These are phyloP conservation scores for Hylaea fasciaria DNA, from an alignment of 2,888 invertebrate genomes.

Conservation along the genomic window DNA sequence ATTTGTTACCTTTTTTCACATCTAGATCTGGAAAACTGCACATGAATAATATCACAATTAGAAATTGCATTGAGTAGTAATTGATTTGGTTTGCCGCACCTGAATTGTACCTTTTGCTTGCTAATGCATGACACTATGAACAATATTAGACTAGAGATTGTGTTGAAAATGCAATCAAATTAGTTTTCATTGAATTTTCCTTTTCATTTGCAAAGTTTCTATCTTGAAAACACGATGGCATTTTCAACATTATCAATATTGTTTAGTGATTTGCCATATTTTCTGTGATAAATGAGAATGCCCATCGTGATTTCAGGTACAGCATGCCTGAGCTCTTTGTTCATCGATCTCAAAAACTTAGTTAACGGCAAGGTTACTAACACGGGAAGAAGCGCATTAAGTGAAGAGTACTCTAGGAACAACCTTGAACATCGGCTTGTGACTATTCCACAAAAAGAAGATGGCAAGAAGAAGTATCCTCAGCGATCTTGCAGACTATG, in stretches of 20 bases:
- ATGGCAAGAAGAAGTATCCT: conserved; percentile 83
- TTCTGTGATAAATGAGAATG: conserved; percentile 73
- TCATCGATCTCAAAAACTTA: conserved; percentile 82
- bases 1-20: conserved; percentile 1
- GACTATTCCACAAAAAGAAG: conserved; percentile 83
- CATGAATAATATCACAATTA: not conserved
- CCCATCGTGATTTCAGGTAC: conserved; percentile 85
- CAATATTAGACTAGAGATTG: conserved; percentile 60
- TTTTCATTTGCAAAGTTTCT: conserved; percentile 75
- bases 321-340: conserved; percentile 78
- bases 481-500: conserved; percentile 82
- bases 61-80: not conserved
- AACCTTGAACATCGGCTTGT: conserved; percentile 74
- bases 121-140: conserved; percentile 23
- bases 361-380: conserved; percentile 78
- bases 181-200: conserved; percentile 68
- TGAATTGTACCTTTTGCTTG: conserved; percentile 12
- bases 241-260: conserved; percentile 77
- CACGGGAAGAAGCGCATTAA: conserved; percentile 63
- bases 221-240: conserved; percentile 84
- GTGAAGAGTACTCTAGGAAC: conserved; percentile 66
- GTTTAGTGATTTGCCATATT: conserved; percentile 44
- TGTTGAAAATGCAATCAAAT: conserved; percentile 84
- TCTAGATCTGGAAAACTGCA: conserved; percentile 1
- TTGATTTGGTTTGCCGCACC: not conserved